Evolutionary conservation across 2,888 invertebrate genomes (phyloP), one percentile per base, ranked within the genome.

Genomic region (Caenorhabditis sp.): DNA sequence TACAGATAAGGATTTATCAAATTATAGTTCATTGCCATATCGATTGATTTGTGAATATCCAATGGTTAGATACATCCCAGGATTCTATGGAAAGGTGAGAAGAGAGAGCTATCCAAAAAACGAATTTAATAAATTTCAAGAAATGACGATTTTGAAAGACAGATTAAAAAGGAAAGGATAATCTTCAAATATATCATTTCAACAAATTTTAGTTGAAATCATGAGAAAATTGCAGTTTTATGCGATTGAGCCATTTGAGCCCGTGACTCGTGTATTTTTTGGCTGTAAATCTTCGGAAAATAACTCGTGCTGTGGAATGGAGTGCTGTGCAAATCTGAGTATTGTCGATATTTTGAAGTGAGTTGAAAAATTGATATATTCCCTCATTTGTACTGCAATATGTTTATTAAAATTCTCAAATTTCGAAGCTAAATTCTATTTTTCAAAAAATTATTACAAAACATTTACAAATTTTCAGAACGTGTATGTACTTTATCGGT

Each of bases 391-490:
- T n/a, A n/a, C n/a, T n/a, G n/a, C n/a, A n/a, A n/a, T n/a, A n/a
- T n/a, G n/a, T n/a, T n/a, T n/a, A n/a, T 31, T 56, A 49, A 52
- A 58, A 38, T 65, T 59, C 60, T 60, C 57, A 60, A 57, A 56
- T 60, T 59, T n/a, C n/a, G n/a, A n/a, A n/a, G n/a, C n/a, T n/a
- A n/a, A n/a, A n/a, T n/a, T n/a, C n/a, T n/a, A n/a, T n/a, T n/a
- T n/a, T n/a, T n/a, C n/a, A n/a, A n/a, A n/a, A n/a, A n/a, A n/a
- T n/a, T 56, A 50, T 60, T 36, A 43, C 56, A 58, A 59, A 50
- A 36, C 57, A n/a, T n/a, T 53, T 60, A 63, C 69, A 64, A 63
- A 65, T 70, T 64, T 70, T 65, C 70, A 64, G 43, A 43, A 43
- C 43, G 12, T 43, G 43, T 43, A 43, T 43, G 43, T 43, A 43